Evolutionary conservation across 2,888 invertebrate species (phyloP), one percentile per base, ranked within the genome.

Genomic region (Drosophila infuscata): DNA sequence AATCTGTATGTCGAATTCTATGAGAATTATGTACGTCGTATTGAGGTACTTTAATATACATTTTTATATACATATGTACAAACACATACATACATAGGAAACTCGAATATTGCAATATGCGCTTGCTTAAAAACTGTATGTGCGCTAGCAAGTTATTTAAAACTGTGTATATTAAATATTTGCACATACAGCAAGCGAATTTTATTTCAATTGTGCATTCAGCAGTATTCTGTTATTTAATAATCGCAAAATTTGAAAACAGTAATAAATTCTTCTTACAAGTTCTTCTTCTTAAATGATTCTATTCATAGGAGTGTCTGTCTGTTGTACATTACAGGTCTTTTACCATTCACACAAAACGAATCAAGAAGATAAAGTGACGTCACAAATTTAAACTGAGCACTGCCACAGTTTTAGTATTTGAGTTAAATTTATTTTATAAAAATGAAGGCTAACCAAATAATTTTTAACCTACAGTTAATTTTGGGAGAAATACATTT

Each of bases 241-340:
- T 62, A 67, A 70, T 67, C 62, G 51, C 58, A 58, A 38, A 51
- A 67, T 70, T 64, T 64, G 52, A 70, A 79, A 79, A 73, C 79
- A 76, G 76, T 59, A 68, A 78, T 62, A 73, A 56, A 74, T 76
- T 76, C 76, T 51, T 62, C 79, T 65, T 49, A 73, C 65, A 60
- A 43, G 29, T 11, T 58, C 57, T 73, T 75, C 78, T 79, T 77
- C 77, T 75, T 33, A 35, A 43, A 46, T 69, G 25, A 70, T 70
- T 79, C 77, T 74, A 79, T 77, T 77, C 79, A 66, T 79, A 70
- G 68, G 68, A 79, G 66, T 77, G 77, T 36, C 79, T 63, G 53
- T 74, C 33, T 53, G 58, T 62, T 64, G 60, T 61, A 51, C 32
- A 59, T 68, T 74, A 54, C 43, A 58, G 20, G n/a, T 38, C 3